Conservation (phyloP, 1,140 invertebrate genomes). For the Choristoneura fumiferana region DNA sequence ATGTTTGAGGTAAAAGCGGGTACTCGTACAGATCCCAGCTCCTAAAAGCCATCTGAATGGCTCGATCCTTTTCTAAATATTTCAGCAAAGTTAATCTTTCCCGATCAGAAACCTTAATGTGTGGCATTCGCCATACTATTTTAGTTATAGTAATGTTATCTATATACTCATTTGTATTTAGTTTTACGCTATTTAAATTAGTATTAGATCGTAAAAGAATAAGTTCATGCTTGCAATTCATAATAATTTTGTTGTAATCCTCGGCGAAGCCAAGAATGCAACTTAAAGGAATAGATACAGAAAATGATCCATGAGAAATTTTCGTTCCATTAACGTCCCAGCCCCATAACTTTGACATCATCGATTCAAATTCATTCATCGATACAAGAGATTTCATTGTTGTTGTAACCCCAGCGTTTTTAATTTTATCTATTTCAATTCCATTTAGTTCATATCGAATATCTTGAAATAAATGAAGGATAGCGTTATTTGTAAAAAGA, state of each 20-base stretch:
- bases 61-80: constrained; percentile 33
- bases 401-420: constrained; percentile 66
- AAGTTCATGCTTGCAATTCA: no score
- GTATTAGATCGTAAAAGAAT: constrained; percentile 49
- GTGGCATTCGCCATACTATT: constrained; percentile 31
- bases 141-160: constrained; percentile 20
- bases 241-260: constrained; percentile 69
- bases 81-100: no score
- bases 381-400: constrained; percentile 39
- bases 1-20: constrained; percentile 42
- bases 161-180: constrained; percentile 1
- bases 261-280: constrained; percentile 66
- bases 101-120: constrained; percentile 33
- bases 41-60: constrained; percentile 44
- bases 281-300: constrained; percentile 56
- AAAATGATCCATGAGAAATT: constrained; percentile 37
- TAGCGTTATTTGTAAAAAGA: constrained; percentile 52
- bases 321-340: constrained; percentile 22
- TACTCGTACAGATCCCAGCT: constrained; percentile 60
- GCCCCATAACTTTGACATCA: constrained; percentile 23
- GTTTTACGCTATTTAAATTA: constrained; percentile 32
- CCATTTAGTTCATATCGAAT: constrained; percentile 70
- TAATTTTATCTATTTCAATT: constrained; percentile 61
- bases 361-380: constrained; percentile 23
- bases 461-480: no score